Evolutionary conservation across 2,888 invertebrate genomes (phyloP), one percentile per base, ranked within the genome.

Genomic region (Hipparchia semele): DNA sequence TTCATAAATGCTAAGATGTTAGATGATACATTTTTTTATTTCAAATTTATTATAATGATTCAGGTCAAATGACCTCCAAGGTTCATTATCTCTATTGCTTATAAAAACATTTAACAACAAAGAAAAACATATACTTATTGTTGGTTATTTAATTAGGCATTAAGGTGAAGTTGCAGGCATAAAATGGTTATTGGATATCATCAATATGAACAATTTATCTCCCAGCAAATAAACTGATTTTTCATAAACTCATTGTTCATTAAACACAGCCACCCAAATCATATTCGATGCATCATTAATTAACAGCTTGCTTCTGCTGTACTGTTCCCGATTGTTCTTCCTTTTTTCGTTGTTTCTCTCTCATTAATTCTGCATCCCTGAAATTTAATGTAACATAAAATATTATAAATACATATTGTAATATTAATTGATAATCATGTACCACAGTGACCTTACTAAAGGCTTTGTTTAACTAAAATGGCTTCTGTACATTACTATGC

Each of bases 361-460:
- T 94, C 97, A 98, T 98, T 84, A 97, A 80, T 85, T 98, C 97
- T 39, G 98, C 98, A 94, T 98, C 98, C 84, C 98, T 97, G 84
- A 66, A 94, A 74, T 8, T 9, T 8, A 62, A 13, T 13, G 8
- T 4, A 46, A 23, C 1, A 23, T 23, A 23, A 23, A 39, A 5
- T 39, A 4, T 39, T 39, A 39, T 39, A 39, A 39, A 2, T 39
- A 23, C 23, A 23, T 23, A 39, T 39, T 39, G 39, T 5, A 39
- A 39, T 39, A 39, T 39, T 39, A 2, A 23, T 23, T 0, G 23
- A 39, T 4, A 39, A 39, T 39, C 39, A 39, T 39, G 39, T 39
- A 39, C 3, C 2, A 1, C 5, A 5, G 39, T 5, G 23, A 39
- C 5, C 39, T 39, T 39, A 4, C 0, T 39, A 39, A 39, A 39